A percentile compares a stretch with the other conserved stretches of the same genome.
phyloP scores from a whole-genome alignment of 1,140 invertebrate genomes.

The Drosophila subobscura region DNA sequence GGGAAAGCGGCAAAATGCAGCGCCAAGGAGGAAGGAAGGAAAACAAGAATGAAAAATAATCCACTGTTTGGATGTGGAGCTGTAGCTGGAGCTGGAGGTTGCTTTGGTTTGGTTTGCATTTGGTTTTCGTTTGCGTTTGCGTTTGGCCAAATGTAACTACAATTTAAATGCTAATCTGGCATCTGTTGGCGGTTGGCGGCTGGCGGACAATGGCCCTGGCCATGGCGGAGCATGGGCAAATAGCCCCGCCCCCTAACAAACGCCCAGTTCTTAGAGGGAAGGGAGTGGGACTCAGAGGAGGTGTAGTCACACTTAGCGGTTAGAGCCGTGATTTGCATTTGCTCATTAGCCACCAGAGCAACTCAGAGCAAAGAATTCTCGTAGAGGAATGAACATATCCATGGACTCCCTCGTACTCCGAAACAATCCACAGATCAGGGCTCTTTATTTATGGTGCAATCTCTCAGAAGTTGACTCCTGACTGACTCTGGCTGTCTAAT shows the following conservation, averaged over 20 bases:
- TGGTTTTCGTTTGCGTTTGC: conserved; percentile 39
- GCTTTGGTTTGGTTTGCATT: conserved; percentile 32
- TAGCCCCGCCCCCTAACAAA: conserved; percentile 53
- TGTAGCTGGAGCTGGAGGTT: conserved; percentile 48
- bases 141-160: conserved; percentile 76
- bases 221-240: conserved; percentile 57
- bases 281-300: not conserved
- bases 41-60: conserved; percentile 75
- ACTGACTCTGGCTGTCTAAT: conserved; percentile 64
- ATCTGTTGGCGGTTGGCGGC: conserved; percentile 73
- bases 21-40: conserved; percentile 37
- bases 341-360: conserved; percentile 52
- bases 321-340: conserved; percentile 50
- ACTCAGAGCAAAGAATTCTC: not conserved
- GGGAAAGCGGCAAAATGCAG: conserved; percentile 45
- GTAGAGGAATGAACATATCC: not conserved
- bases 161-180: conserved; percentile 81
- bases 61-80: conserved; percentile 50
- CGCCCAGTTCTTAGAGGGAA: conserved; percentile 8
- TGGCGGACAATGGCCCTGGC: conserved; percentile 34
- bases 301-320: conserved; percentile 33
- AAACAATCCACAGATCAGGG: conserved; percentile 1
- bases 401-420: not conserved
- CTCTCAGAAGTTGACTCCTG: conserved; percentile 32
- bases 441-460: conserved; percentile 68